phyloP scores from a whole-genome alignment of 2,888 invertebrate genomes.

The Lochmaea crataegi region DNA sequence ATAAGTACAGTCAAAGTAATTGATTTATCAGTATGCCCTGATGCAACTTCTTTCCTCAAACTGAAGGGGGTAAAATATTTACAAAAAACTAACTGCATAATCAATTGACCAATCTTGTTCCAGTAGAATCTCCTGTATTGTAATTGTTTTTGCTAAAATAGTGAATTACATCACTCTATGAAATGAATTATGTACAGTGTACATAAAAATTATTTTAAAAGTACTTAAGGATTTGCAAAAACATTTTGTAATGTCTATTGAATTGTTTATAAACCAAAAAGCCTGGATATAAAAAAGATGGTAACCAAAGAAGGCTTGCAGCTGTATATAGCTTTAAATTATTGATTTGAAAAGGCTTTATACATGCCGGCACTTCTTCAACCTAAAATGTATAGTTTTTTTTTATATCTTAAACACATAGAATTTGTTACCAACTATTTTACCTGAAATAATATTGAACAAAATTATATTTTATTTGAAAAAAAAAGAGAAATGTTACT shows the following conservation, averaged over 20 bases:
- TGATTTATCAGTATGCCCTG: too few species aligned
- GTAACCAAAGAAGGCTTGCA: conserved; percentile 63
- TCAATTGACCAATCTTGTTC: too few species aligned
- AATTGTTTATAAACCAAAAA: conserved; percentile 29
- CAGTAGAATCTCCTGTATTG: background rate
- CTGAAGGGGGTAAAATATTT: too few species aligned
- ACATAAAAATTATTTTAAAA: conserved; percentile 19
- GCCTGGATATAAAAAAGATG: conserved; percentile 24
- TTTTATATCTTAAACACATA: background rate
- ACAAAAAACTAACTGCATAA: too few species aligned
- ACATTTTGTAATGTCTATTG: background rate
- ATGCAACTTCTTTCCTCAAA: too few species aligned
- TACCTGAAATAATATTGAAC: conserved; percentile 9
- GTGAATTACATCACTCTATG: conserved; percentile 18
- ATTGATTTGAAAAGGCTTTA: conserved; percentile 52
- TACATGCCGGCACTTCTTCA: conserved; percentile 54
- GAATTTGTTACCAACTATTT: conserved; percentile 24
- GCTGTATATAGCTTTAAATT: conserved; percentile 65
- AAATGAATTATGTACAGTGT: conserved; percentile 36
- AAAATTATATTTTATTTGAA: background rate
- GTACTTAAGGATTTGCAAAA: background rate
- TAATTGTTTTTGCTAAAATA: background rate
- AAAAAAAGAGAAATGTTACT: background rate
- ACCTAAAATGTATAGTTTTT: conserved; percentile 12
- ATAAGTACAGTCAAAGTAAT: too few species aligned